Percentiles rank a stretch among this genome's conserved stretches.
Conservation (phyloP, 2,113 vertebrate genomes). For the Sisor rabdophorus region DNA sequence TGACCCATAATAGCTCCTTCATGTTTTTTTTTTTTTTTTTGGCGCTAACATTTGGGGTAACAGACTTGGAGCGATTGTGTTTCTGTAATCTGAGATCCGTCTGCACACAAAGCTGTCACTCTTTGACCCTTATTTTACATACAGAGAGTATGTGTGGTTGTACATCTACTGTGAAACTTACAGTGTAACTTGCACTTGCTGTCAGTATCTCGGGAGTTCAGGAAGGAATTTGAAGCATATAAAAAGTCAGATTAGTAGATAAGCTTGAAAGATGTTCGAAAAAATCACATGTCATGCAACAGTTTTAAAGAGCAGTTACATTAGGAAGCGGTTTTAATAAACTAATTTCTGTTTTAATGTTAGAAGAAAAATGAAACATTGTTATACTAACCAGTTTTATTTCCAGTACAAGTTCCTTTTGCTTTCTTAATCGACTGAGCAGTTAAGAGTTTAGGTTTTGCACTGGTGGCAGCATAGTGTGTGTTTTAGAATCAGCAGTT, state of each 20-base stretch:
- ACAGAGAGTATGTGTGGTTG: not conserved
- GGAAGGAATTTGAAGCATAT: not conserved
- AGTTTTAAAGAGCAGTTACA: not conserved
- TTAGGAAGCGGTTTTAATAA: not conserved
- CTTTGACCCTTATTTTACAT: not conserved
- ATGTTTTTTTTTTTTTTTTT: constrained; percentile 13
- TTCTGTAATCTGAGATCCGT: constrained; percentile 54
- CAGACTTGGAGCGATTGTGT: constrained; percentile 52
- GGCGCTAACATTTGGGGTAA: constrained; percentile 46
- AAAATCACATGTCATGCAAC: not conserved
- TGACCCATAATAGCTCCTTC: constrained; percentile 16
- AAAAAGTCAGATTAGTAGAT: not conserved
- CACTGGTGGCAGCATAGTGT: no score
- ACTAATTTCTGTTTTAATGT: not conserved
- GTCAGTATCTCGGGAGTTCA: not conserved
- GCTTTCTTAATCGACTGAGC: no score
- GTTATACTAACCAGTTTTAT: not conserved
- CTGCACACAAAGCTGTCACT: constrained; percentile 46
- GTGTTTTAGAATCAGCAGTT: no score
- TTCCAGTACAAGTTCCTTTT: no score
- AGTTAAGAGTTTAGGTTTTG: no score
- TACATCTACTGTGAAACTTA: not conserved
- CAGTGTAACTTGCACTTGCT: not conserved
- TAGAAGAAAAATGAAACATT: not conserved
- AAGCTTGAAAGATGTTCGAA: not conserved